Evolutionary conservation across 35 echinoderm and acorn worm genomes (phyloP).

Genomic region (Apostichopus japonicus): DNA sequence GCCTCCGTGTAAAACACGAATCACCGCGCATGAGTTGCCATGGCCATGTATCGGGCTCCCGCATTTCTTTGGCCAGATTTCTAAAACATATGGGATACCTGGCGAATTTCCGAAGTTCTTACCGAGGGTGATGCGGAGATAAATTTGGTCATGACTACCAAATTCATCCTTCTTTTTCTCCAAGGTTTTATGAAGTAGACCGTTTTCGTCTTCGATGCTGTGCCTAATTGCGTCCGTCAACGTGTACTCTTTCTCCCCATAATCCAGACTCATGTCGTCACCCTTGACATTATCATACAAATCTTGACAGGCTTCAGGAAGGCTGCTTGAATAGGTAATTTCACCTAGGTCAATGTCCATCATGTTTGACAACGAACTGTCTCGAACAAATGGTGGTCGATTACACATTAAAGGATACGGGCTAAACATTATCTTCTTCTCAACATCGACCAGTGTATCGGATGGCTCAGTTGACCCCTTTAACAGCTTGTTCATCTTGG

Average conservation of each 20-base stretch:
- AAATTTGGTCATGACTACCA: not conserved
- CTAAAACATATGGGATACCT: constrained; percentile 59
- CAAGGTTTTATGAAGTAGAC: not conserved
- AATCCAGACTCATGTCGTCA: not conserved
- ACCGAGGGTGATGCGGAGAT: constrained; percentile 52
- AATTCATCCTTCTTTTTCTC: constrained; percentile 36
- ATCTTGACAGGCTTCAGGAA: constrained; percentile 30
- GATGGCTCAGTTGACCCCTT: too few relatives aligned
- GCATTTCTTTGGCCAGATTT: constrained; percentile 49
- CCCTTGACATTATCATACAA: constrained; percentile 39
- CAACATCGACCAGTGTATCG: too few relatives aligned
- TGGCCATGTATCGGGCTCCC: too few relatives aligned
- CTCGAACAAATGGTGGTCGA: not conserved
- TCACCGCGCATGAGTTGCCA: too few relatives aligned
- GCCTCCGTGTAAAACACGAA: too few relatives aligned
- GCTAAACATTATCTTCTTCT: too few relatives aligned
- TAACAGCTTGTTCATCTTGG: too few relatives aligned
- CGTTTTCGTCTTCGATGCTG: constrained; percentile 20
- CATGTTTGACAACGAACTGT: constrained; percentile 55
- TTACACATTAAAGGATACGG: too few relatives aligned
- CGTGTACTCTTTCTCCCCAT: not conserved
- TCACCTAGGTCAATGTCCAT: constrained; percentile 48
- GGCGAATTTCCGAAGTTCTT: constrained; percentile 54
- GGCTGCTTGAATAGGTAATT: constrained; percentile 25
- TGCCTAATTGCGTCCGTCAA: constrained; percentile 52